Evolutionary conservation across 2,888 invertebrate genomes (phyloP).

Genomic region (Drosophila eohydei): DNA sequence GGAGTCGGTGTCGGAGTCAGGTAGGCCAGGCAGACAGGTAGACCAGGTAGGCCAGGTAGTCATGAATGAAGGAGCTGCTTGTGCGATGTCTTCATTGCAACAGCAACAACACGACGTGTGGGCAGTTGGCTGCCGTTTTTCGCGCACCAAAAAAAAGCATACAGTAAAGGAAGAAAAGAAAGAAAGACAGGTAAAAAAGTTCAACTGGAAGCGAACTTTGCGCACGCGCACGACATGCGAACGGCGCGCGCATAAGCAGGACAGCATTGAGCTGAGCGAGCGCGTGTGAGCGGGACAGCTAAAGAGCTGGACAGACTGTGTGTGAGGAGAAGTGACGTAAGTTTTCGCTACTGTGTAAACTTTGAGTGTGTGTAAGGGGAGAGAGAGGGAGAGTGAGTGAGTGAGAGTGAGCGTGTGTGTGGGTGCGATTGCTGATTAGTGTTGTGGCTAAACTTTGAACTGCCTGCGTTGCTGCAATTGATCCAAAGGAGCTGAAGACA

Average conservation of each 20-base stretch:
- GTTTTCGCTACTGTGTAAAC: constrained; percentile 30
- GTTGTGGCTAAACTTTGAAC: constrained; percentile 28
- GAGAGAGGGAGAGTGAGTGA: background rate
- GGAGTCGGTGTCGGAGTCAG: constrained; percentile 12
- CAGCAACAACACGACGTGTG: constrained; percentile 55
- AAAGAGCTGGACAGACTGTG: background rate
- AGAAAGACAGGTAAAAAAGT: constrained; percentile 7
- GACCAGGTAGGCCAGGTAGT: constrained; percentile 34
- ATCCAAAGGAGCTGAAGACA: constrained; percentile 11
- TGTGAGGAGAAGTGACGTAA: constrained; percentile 1
- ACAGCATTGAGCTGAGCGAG: constrained; percentile 1
- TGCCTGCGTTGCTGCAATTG: constrained; percentile 7
- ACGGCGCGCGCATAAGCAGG: constrained; percentile 27
- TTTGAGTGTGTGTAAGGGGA: background rate
- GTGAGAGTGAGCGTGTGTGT: background rate
- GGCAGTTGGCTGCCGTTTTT: constrained; percentile 75
- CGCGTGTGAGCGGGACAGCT: background rate
- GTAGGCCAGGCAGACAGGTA: constrained; percentile 36
- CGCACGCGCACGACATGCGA: constrained; percentile 75
- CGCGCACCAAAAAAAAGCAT: constrained; percentile 50
- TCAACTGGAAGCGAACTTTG: constrained; percentile 45
- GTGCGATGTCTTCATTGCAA: constrained; percentile 60
- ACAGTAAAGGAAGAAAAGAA: constrained; percentile 10
- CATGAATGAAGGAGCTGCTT: constrained; percentile 62
- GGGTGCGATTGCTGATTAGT: constrained; percentile 22